A percentile compares a stretch with the other conserved stretches of the same genome.
phyloP scores from a whole-genome alignment of 2,888 invertebrate genomes.

The Leptinotarsa rubiginosa region DNA sequence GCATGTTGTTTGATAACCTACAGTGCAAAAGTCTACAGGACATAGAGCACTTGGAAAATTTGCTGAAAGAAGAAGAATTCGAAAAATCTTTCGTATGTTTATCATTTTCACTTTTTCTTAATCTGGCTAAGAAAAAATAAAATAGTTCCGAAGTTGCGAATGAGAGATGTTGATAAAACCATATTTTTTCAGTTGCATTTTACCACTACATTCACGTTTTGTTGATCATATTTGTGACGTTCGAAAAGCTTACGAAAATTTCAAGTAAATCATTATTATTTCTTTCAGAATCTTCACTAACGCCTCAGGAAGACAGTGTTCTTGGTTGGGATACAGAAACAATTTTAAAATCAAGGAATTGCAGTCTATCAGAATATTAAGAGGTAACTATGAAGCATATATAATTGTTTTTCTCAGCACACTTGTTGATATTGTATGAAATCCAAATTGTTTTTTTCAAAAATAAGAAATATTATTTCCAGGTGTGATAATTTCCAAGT shows the following conservation, averaged over 20 bases:
- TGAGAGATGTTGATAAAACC: neutral
- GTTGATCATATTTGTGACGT: constrained; percentile 1
- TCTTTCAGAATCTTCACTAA: neutral
- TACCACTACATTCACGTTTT: neutral
- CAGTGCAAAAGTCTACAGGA: constrained; percentile 20
- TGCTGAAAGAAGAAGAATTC: constrained; percentile 17
- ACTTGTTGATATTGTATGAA: neutral
- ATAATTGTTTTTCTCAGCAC: neutral
- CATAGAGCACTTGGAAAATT: constrained; percentile 20
- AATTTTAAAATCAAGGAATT: too few species aligned
- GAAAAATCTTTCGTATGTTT: constrained; percentile 17
- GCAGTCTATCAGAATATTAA: constrained; percentile 8
- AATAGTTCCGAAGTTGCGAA: neutral
- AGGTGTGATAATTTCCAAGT: constrained; percentile 17
- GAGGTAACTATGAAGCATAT: neutral
- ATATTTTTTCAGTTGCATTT: neutral
- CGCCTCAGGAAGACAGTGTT: too few species aligned
- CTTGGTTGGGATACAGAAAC: too few species aligned
- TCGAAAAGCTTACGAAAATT: neutral
- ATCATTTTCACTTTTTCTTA: constrained; percentile 8
- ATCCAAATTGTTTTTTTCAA: neutral
- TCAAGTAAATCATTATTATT: neutral
- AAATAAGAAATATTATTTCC: constrained; percentile 17
- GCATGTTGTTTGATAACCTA: constrained; percentile 17
- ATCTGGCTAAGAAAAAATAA: constrained; percentile 13